These are phyloP conservation scores for Lethenteron camtschaticum DNA, from an alignment of 2,113 vertebrate species.

Conservation along the genomic window DNA sequence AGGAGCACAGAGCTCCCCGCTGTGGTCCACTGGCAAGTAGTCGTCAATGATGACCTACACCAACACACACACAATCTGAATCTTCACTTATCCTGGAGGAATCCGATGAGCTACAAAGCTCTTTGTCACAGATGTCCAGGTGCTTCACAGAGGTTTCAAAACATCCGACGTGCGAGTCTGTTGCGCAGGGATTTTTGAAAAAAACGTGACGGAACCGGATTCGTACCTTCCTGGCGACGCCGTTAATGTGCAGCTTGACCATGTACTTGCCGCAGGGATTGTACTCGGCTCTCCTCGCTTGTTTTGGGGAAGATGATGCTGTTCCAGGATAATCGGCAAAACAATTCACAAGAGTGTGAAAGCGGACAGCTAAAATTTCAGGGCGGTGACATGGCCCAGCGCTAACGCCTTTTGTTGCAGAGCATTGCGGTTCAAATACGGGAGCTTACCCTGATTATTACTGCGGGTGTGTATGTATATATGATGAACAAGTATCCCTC, in stretches of 20 bases:
- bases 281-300: slow-evolving; percentile 73
- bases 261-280: slow-evolving; percentile 98
- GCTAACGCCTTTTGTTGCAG: too few relatives aligned
- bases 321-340: slow-evolving; percentile 14
- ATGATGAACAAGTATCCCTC: too few relatives aligned
- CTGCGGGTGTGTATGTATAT: too few relatives aligned
- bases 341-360: neutral
- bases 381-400: too few relatives aligned
- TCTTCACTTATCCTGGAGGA: too few relatives aligned
- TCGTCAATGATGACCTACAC: slow-evolving; percentile 87
- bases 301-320: slow-evolving; percentile 96
- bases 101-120: too few relatives aligned
- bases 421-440: too few relatives aligned
- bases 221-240: slow-evolving; percentile 79
- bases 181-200: too few relatives aligned
- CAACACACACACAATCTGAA: neutral
- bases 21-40: slow-evolving; percentile 68
- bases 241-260: slow-evolving; percentile 95
- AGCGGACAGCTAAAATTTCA: too few relatives aligned
- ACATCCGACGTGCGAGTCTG: too few relatives aligned
- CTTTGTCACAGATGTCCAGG: neutral
- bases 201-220: neutral
- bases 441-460: too few relatives aligned
- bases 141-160: neutral
- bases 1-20: slow-evolving; percentile 81